Evolutionary conservation across 2,888 invertebrate genomes (phyloP).

Genomic region (Pandemis cinnamomeana): DNA sequence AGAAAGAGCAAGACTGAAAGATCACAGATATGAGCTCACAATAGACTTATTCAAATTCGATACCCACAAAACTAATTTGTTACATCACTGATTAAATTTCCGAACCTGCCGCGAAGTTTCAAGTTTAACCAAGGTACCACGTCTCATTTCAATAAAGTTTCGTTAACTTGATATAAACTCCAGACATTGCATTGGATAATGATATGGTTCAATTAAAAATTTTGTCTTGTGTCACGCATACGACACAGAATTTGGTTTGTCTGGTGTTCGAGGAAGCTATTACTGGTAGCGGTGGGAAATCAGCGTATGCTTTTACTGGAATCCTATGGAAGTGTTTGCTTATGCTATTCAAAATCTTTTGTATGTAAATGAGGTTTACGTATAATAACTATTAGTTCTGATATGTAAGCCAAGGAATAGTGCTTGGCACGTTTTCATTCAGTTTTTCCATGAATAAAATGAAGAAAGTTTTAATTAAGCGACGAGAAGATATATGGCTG

Average conservation of each 20-base stretch:
- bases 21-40: not conserved
- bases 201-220: slow-evolving; percentile 18
- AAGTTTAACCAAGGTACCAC: slow-evolving; percentile 7
- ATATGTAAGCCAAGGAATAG: not conserved
- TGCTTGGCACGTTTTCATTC: not conserved
- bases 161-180: not conserved
- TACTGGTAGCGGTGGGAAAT: not conserved
- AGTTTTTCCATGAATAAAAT: no score
- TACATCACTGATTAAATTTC: slow-evolving; percentile 17
- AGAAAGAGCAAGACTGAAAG: not conserved
- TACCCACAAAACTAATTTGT: slow-evolving; percentile 22
- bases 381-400: not conserved
- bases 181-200: slow-evolving; percentile 10
- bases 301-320: not conserved
- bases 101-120: slow-evolving; percentile 3
- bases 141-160: slow-evolving; percentile 20
- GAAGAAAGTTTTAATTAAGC: no score
- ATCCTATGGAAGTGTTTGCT: not conserved
- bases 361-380: not conserved
- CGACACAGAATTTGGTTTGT: not conserved
- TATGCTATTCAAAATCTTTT: not conserved
- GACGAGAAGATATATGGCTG: no score
- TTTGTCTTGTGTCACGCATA: not conserved
- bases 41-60: slow-evolving; percentile 9
- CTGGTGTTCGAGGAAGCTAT: not conserved